Percentiles rank a stretch among this genome's conserved stretches.
phyloP scores from a whole-genome alignment of 2,888 invertebrate genomes.

The Sisyra nigra region DNA sequence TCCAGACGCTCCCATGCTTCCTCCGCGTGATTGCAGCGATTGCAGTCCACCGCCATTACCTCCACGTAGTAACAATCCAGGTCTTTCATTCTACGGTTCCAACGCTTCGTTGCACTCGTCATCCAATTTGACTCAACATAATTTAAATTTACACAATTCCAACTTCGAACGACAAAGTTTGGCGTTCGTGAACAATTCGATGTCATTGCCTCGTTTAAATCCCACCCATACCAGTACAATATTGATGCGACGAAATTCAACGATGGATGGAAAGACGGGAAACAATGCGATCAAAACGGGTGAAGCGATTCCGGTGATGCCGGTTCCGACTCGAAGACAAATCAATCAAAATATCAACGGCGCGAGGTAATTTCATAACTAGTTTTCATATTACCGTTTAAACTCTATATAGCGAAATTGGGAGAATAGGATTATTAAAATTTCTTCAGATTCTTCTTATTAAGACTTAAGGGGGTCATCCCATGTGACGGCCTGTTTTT shows the following conservation, averaged over 20 bases:
- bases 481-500: too few relatives aligned
- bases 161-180: conserved; percentile 9
- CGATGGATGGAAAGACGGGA: conserved; percentile 20
- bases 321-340: conserved; percentile 15
- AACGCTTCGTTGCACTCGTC: conserved; percentile 7
- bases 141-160: conserved; percentile 7
- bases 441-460: too few relatives aligned
- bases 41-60: conserved; percentile 49
- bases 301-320: conserved; percentile 14
- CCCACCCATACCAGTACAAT: conserved; percentile 36
- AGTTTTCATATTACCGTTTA: neutral
- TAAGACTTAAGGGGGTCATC: too few relatives aligned
- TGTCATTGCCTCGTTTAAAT: conserved; percentile 28
- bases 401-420: neutral
- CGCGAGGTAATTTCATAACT: conserved; percentile 18
- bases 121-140: conserved; percentile 8
- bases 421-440: neutral
- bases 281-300: conserved; percentile 10
- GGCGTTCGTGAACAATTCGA: conserved; percentile 15
- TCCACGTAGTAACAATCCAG: conserved; percentile 28
- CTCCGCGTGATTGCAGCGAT: conserved; percentile 46
- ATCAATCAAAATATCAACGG: conserved; percentile 21
- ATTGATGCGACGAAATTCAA: conserved; percentile 37
- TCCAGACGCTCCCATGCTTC: conserved; percentile 50
- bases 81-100: conserved; percentile 8